Percentiles rank a stretch among this genome's conserved stretches.
phyloP scores from a whole-genome alignment of 1,140 invertebrate genomes.

The Listronotus bonariensis region DNA sequence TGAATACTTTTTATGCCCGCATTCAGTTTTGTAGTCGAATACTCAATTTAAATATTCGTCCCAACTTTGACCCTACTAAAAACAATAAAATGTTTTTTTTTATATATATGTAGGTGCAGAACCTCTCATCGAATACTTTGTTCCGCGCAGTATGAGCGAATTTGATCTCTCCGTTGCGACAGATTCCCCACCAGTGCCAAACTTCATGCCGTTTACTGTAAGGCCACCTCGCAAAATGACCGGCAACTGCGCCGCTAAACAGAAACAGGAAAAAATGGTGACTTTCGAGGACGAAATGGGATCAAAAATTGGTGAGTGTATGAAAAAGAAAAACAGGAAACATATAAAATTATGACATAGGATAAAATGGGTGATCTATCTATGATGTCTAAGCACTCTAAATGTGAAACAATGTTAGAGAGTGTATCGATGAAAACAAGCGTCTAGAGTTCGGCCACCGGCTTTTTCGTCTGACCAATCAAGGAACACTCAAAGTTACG shows the following conservation, averaged over 20 bases:
- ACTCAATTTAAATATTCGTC: no score
- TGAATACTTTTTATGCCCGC: no score
- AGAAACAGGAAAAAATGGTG: constrained; percentile 73
- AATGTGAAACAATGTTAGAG: no score
- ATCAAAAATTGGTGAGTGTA: constrained; percentile 39
- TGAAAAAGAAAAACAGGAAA: no score
- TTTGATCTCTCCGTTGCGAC: constrained; percentile 72
- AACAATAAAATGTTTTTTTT: background rate
- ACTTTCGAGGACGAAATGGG: constrained; percentile 77
- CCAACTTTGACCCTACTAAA: no score
- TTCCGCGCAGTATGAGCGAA: constrained; percentile 79
- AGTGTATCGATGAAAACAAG: no score
- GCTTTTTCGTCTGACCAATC: no score
- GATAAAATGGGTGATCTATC: background rate
- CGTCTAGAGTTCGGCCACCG: no score
- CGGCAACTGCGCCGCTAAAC: constrained; percentile 29
- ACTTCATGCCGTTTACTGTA: constrained; percentile 49
- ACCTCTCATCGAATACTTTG: constrained; percentile 77
- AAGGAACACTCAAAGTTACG: no score
- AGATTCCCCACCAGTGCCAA: constrained; percentile 43
- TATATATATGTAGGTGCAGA: constrained; percentile 55
- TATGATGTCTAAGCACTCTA: no score
- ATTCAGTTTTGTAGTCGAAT: no score
- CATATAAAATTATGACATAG: background rate
- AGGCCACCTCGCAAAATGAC: constrained; percentile 47